Conservation (phyloP, 2,888 invertebrate genomes). For the Zygothrica quintamaculata region DNA sequence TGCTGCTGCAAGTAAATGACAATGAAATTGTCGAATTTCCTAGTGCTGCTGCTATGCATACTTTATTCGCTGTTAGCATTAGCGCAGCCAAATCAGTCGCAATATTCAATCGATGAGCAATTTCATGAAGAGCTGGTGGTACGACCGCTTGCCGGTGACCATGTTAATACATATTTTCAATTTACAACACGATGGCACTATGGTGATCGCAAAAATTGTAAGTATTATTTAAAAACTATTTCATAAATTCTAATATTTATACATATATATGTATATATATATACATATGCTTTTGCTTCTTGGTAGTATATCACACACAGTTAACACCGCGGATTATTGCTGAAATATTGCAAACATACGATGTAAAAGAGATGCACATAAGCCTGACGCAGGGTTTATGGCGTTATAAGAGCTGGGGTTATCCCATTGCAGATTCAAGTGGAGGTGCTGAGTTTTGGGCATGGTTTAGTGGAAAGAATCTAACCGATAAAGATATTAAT, state of each 20-base stretch:
- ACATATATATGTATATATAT: not conserved
- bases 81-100: conserved; percentile 21
- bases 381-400: conserved; percentile 97
- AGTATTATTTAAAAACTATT: conserved; percentile 79
- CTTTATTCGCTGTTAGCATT: not conserved
- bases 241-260: not conserved
- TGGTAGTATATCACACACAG: conserved; percentile 91
- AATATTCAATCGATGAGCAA: conserved; percentile 86
- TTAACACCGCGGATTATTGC: conserved; percentile 95
- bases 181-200: conserved; percentile 92
- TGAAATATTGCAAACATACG: conserved; percentile 93
- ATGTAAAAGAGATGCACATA: conserved; percentile 95
- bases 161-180: conserved; percentile 95
- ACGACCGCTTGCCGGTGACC: conserved; percentile 93
- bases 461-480: conserved; percentile 90
- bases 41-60: conserved; percentile 20
- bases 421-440: conserved; percentile 94
- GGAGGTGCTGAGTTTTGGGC: conserved; percentile 97
- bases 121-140: conserved; percentile 95
- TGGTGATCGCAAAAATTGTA: conserved; percentile 87
- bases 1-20: conserved; percentile 37
- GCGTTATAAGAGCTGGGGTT: conserved; percentile 97
- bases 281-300: conserved; percentile 1
- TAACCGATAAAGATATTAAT: conserved; percentile 86
- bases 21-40: conserved; percentile 11